A percentile compares a stretch with the other conserved stretches of the same genome.
Conservation (phyloP, 1,140 invertebrate species). For the Limonius californicus region DNA sequence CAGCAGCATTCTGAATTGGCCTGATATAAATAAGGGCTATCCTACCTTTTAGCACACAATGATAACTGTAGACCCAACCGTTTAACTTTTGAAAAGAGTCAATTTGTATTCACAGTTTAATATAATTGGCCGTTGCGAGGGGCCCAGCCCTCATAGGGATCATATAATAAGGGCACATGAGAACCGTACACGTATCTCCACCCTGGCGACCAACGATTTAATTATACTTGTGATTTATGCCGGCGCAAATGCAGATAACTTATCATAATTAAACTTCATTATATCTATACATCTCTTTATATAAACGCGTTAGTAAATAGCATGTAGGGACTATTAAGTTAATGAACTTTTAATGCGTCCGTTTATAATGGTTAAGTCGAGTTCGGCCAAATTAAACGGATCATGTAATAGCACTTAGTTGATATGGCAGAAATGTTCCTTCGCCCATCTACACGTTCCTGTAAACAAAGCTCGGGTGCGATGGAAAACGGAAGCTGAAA, state of each 20-base stretch:
- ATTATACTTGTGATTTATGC: constrained; percentile 40
- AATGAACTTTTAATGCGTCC: constrained; percentile 29
- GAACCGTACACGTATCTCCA: constrained; percentile 23
- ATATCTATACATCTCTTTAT: constrained; percentile 28
- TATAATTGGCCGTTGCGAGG: constrained; percentile 37
- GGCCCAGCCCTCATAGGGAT: constrained; percentile 17
- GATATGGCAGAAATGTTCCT: neutral
- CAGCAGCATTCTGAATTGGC: constrained; percentile 20
- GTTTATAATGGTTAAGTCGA: constrained; percentile 23
- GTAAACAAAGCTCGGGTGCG: too few species aligned
- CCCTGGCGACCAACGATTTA: constrained; percentile 32
- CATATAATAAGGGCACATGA: constrained; percentile 35
- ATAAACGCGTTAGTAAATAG: constrained; percentile 29
- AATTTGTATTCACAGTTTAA: constrained; percentile 43
- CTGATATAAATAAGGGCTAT: constrained; percentile 34
- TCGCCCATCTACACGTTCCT: too few species aligned
- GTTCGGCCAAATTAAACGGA: constrained; percentile 18
- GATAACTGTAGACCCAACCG: constrained; percentile 39
- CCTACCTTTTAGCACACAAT: constrained; percentile 33
- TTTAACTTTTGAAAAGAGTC: constrained; percentile 42
- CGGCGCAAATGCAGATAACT: constrained; percentile 31
- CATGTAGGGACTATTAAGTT: constrained; percentile 23
- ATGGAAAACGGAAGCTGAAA: too few species aligned
- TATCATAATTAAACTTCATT: constrained; percentile 33
- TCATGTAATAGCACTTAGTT: constrained; percentile 18